Evolutionary conservation across 2,113 vertebrate genomes (phyloP).

Genomic region (Labeo rohita): DNA sequence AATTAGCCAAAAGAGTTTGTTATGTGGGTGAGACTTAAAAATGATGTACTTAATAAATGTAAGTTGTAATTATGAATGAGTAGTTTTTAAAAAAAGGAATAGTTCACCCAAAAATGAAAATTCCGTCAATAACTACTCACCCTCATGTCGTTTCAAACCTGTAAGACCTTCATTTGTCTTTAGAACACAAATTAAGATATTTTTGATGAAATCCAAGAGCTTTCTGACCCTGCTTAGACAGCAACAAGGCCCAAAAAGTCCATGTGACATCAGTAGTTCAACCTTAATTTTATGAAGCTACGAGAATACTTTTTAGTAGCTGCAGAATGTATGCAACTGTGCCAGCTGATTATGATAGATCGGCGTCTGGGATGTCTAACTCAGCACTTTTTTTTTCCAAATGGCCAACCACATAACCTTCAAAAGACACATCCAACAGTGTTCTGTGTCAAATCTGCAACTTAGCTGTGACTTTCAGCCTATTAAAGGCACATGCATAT

Average conservation of each 20-base stretch:
- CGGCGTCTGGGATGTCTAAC: background rate
- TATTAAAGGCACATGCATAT: background rate
- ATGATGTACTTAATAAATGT: slow-evolving; percentile 9
- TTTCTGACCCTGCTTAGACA: no score
- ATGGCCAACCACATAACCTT: background rate
- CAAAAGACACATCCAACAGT: background rate
- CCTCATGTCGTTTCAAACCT: no score
- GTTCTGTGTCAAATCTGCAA: slow-evolving; percentile 4
- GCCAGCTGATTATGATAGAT: slow-evolving; percentile 51
- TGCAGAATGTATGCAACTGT: background rate
- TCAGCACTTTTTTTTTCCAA: slow-evolving; percentile 41
- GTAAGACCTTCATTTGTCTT: no score
- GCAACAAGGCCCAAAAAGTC: no score
- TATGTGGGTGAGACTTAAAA: slow-evolving; percentile 20
- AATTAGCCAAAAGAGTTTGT: slow-evolving; percentile 30
- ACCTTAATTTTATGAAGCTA: no score
- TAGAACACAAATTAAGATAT: no score
- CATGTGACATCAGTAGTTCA: no score
- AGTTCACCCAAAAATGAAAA: no score
- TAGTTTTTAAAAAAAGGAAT: background rate
- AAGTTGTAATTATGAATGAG: slow-evolving; percentile 21
- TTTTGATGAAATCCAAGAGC: no score
- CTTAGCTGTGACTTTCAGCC: background rate
- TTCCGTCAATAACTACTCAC: no score
- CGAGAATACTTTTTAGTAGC: background rate